A percentile compares a stretch with the other conserved stretches of the same genome.
These are phyloP conservation scores for Alitta virens DNA, from an alignment of 2,888 invertebrate species.

Conservation along the genomic window DNA sequence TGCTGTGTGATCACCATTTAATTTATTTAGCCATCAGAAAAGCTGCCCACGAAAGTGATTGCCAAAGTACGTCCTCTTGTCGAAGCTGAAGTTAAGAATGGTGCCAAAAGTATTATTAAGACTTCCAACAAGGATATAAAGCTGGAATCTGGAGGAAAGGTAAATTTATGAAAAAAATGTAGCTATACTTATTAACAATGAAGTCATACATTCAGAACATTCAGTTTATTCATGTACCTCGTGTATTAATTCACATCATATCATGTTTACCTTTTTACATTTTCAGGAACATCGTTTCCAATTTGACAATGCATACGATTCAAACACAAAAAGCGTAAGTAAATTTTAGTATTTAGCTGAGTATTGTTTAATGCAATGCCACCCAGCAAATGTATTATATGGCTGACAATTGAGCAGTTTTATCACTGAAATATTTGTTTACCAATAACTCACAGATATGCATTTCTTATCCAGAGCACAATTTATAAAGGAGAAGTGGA, in stretches of 20 bases:
- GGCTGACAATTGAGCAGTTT: constrained; percentile 1
- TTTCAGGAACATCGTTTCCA: constrained; percentile 39
- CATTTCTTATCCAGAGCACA: constrained; percentile 32
- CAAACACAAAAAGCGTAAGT: constrained; percentile 40
- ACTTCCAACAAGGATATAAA: constrained; percentile 39
- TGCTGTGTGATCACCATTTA: background rate
- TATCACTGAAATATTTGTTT: background rate
- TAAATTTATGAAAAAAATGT: constrained; percentile 17
- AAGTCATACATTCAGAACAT: too few species aligned
- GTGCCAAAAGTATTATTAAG: constrained; percentile 35
- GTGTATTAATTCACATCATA: background rate
- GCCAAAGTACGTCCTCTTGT: constrained; percentile 41
- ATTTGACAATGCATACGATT: constrained; percentile 39
- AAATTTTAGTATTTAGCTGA: background rate
- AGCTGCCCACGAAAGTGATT: constrained; percentile 35
- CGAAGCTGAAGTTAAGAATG: constrained; percentile 38
- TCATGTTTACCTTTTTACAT: background rate
- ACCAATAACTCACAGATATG: background rate
- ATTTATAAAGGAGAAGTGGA: constrained; percentile 45
- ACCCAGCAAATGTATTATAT: too few species aligned
- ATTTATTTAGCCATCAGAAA: constrained; percentile 23
- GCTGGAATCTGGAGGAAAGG: constrained; percentile 42
- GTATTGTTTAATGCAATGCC: too few species aligned
- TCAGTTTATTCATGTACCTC: background rate
- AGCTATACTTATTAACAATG: too few species aligned